These are phyloP conservation scores for Rhea pennata DNA, from an alignment of 2,113 vertebrate species.

Conservation along the genomic window DNA sequence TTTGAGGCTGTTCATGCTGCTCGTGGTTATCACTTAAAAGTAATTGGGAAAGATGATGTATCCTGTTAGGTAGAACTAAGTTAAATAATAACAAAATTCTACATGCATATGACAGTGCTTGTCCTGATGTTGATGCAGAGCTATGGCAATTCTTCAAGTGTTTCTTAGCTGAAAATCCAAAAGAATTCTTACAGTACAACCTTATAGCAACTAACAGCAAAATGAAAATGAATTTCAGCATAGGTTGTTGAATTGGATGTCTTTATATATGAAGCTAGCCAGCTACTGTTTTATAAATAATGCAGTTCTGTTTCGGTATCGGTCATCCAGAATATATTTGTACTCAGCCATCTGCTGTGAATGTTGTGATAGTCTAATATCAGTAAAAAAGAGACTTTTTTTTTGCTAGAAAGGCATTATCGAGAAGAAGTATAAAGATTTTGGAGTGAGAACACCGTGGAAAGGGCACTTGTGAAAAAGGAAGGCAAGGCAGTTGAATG, in stretches of 20 bases:
- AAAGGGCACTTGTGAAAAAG: not conserved
- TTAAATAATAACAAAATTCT: not conserved
- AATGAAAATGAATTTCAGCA: not conserved
- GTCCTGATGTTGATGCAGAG: not conserved
- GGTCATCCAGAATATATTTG: not conserved
- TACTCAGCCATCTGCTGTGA: not conserved
- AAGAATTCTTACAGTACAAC: not conserved
- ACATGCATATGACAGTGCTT: not conserved
- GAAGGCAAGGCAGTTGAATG: not conserved
- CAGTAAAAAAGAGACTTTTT: not conserved
- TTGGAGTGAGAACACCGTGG: not conserved
- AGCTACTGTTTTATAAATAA: not conserved
- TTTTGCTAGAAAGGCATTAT: not conserved
- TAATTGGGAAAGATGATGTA: not conserved
- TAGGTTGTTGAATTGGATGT: not conserved
- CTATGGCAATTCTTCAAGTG: not conserved
- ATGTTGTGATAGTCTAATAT: not conserved
- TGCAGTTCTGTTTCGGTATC: not conserved
- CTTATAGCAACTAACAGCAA: not conserved
- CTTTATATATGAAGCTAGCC: not conserved
- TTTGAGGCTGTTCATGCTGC: not conserved
- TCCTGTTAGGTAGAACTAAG: not conserved
- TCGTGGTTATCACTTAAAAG: not conserved
- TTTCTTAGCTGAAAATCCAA: not conserved
- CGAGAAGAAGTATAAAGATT: not conserved